Percentiles rank a stretch among this genome's conserved stretches.
These are phyloP conservation scores for Drosophila nannoptera DNA, from an alignment of 1,140 invertebrate genomes.

Conservation along the genomic window DNA sequence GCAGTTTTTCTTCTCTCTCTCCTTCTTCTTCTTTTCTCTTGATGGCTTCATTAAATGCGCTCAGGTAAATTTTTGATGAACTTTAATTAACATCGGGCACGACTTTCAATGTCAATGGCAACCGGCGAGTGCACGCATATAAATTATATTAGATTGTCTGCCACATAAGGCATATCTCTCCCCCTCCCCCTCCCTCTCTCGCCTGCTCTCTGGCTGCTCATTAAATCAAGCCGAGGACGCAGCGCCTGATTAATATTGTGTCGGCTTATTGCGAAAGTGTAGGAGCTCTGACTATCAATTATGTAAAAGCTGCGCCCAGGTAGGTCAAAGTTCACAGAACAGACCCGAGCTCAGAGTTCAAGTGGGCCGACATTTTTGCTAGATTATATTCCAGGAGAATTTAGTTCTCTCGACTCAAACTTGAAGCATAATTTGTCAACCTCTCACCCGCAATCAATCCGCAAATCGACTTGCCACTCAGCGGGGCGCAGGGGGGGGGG, in stretches of 20 bases:
- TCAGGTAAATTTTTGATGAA: constrained; percentile 52
- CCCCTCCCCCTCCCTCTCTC: background rate
- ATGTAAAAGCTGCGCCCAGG: background rate
- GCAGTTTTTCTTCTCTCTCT: constrained; percentile 16
- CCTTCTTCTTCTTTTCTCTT: constrained; percentile 15
- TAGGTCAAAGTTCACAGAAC: constrained; percentile 3
- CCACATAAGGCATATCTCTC: constrained; percentile 38
- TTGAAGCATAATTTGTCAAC: constrained; percentile 15
- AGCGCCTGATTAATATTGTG: constrained; percentile 42
- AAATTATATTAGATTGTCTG: constrained; percentile 31
- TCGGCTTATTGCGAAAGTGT: constrained; percentile 31
- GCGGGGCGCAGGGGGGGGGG: too few species aligned
- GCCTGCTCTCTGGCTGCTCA: constrained; percentile 3
- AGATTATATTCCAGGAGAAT: background rate
- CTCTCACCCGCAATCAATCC: constrained; percentile 34
- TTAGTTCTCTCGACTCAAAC: too few species aligned
- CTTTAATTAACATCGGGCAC: constrained; percentile 70
- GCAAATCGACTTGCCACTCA: constrained; percentile 23
- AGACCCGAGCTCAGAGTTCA: too few species aligned
- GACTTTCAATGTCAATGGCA: constrained; percentile 73
- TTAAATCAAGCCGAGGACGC: constrained; percentile 7
- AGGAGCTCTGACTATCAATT: constrained; percentile 9
- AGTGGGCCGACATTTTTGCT: background rate
- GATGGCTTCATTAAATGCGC: constrained; percentile 54
- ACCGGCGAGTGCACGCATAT: constrained; percentile 41